Percentiles rank a stretch among this genome's conserved stretches.
phyloP scores from a whole-genome alignment of 2,113 vertebrate genomes.

The Callorhinus ursinus region DNA sequence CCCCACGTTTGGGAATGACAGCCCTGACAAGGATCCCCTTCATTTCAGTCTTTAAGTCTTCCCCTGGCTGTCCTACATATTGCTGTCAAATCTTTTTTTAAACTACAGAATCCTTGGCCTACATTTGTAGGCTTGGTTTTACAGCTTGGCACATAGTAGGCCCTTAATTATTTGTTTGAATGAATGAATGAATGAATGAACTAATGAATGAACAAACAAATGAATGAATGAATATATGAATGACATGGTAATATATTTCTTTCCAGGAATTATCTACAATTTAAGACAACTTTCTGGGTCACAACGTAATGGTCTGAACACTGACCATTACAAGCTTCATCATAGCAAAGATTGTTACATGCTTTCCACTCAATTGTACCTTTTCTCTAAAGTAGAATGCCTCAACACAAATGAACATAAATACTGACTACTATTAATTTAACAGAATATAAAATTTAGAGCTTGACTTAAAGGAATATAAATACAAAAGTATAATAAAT shows the following conservation, averaged over 20 bases:
- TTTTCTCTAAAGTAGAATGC: background rate
- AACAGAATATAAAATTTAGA: background rate
- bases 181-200: background rate
- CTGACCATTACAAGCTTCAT: background rate
- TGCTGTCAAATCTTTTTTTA: background rate
- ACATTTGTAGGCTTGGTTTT: background rate
- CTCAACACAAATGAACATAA: constrained; percentile 23
- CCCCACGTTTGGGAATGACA: background rate
- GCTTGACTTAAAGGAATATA: constrained; percentile 24
- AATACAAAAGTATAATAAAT: background rate
- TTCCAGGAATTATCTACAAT: background rate
- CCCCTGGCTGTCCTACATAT: background rate
- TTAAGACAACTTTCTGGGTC: background rate
- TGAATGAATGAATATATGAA: background rate
- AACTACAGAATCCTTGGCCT: background rate
- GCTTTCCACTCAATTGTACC: background rate
- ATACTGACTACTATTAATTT: constrained; percentile 6
- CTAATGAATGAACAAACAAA: background rate
- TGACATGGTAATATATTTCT: background rate
- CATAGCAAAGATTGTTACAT: background rate
- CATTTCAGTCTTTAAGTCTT: background rate
- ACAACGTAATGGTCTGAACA: background rate
- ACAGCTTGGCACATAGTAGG: background rate
- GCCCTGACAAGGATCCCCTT: background rate
- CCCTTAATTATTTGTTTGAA: background rate